Evolutionary conservation across 2,888 invertebrate genomes (phyloP), one percentile per base, ranked within the genome.

Genomic region (Lutraria lutraria): DNA sequence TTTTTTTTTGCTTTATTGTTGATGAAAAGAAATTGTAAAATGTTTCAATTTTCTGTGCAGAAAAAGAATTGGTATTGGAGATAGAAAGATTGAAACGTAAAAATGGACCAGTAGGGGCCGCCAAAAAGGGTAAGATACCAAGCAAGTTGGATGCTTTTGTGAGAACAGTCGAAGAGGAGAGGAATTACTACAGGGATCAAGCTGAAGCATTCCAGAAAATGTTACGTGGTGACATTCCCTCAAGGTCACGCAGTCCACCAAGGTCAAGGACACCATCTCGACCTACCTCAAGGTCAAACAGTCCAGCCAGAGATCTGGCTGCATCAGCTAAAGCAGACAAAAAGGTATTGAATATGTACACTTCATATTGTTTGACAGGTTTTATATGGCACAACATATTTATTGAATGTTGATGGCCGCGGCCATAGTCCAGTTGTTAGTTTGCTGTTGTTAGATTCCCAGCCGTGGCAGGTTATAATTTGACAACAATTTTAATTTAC

Each of bases 31-130:
- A 43, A 43, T 43, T 43, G 43, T 43, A 43, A 4, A 82, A 56
- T 54, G 54, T 31, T 13, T 21, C 21, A 3, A 15, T 81, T 53
- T 80, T 63, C n/a, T 82, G 88, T 91, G n/a, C 94, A 97, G 97
- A 97, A 88, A 95, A 95, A 90, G 96, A 96, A 85, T 94, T 97
- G 15, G 96, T 97, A n/a, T 92, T 96, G 34, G 97, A 97, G 90
- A 95, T 97, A n/a, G 96, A 96, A 88, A 94, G 96, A 76, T 92
- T 96, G 43, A 96, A 96, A 88, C 94, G 94, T 52, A 95, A 94
- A 91, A 96, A 95, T 89, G 95, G 95, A 0, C 94, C 95, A 19
- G 92, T 90, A 16, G 95, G 94, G 63, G 93, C 94, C 15, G 83
- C 90, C 53, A 95, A 95, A 91, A 95, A 95, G 68, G 92, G 93